phyloP scores from a whole-genome alignment of 1,140 invertebrate species.

The Drosophila orena region DNA sequence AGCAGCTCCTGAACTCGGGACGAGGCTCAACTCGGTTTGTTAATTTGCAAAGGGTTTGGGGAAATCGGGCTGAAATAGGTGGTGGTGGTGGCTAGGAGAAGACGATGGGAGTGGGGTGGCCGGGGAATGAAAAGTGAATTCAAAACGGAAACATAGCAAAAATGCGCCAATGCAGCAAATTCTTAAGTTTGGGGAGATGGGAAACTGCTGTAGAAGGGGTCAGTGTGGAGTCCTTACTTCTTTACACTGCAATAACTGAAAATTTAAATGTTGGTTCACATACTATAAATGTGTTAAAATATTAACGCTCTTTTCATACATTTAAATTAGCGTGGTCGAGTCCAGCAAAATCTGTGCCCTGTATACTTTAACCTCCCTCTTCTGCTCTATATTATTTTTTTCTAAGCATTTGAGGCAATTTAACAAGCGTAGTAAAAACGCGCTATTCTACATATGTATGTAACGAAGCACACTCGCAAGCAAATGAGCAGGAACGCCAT shows the following conservation, averaged over 20 bases:
- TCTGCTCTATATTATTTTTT: constrained; percentile 15
- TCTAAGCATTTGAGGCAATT: constrained; percentile 65
- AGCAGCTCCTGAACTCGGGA: constrained; percentile 42
- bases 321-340: background rate
- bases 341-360: background rate
- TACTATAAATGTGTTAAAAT: background rate
- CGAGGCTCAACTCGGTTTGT: constrained; percentile 58
- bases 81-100: background rate
- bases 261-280: too few species aligned
- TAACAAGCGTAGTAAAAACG: constrained; percentile 68
- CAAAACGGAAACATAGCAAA: constrained; percentile 82
- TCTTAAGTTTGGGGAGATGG: constrained; percentile 18
- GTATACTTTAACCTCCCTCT: constrained; percentile 9
- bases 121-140: constrained; percentile 75
- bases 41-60: constrained; percentile 41
- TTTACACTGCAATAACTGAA: constrained; percentile 20
- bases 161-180: constrained; percentile 80
- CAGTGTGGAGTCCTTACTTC: constrained; percentile 35
- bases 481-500: background rate
- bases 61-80: background rate
- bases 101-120: background rate
- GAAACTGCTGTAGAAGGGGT: constrained; percentile 1
- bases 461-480: constrained; percentile 9
- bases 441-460: constrained; percentile 18
- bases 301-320: too few species aligned